Conservation (phyloP, 1,140 invertebrate genomes). For the Pachypeltis micranthus region DNA sequence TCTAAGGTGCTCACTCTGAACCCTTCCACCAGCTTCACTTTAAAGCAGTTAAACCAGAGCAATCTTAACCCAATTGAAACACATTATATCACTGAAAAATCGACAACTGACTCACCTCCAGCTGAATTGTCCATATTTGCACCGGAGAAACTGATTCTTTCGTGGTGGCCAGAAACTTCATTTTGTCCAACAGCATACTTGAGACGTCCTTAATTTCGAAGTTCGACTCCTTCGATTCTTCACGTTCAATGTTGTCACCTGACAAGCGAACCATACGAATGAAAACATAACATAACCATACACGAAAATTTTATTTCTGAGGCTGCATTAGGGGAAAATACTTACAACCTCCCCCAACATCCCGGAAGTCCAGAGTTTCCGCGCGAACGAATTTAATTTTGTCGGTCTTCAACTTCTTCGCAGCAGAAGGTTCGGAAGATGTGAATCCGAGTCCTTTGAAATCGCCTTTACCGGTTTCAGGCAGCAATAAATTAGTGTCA, state of each 20-base stretch:
- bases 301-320: too few species aligned
- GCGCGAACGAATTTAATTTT: slow-evolving; percentile 35
- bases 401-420: slow-evolving; percentile 28
- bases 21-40: too few species aligned
- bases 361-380: slow-evolving; percentile 29
- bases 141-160: slow-evolving; percentile 46
- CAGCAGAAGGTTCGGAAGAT: slow-evolving; percentile 21
- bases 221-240: slow-evolving; percentile 24
- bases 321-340: too few species aligned
- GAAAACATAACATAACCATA: too few species aligned
- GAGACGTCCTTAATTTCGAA: slow-evolving; percentile 36
- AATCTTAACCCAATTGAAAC: too few species aligned
- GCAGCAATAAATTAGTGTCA: neutral
- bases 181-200: slow-evolving; percentile 44
- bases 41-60: too few species aligned
- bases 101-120: slow-evolving; percentile 48
- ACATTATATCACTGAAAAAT: too few species aligned
- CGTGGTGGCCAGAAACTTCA: slow-evolving; percentile 50
- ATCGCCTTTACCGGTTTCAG: neutral
- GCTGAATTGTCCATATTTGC: slow-evolving; percentile 51
- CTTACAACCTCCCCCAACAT: too few species aligned
- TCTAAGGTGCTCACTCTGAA: too few species aligned
- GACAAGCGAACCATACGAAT: too few species aligned
- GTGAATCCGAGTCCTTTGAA: slow-evolving; percentile 24
- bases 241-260: neutral